These are phyloP conservation scores for Stercorarius parasiticus DNA, from an alignment of 2,113 vertebrate genomes.

Conservation along the genomic window DNA sequence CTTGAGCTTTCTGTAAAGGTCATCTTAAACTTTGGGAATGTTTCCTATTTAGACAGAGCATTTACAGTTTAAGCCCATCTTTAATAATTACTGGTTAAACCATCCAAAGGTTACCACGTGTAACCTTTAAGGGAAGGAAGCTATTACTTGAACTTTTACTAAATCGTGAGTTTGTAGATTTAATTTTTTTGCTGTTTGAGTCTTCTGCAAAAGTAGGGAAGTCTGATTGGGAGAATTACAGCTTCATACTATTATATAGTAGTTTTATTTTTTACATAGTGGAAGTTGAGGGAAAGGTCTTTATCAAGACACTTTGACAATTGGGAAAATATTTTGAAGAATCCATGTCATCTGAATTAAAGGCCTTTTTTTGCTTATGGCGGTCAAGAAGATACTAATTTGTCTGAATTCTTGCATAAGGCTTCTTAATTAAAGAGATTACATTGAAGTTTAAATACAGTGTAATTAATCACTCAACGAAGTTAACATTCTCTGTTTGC, in stretches of 20 bases:
- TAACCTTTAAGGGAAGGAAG: not conserved
- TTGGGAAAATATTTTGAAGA: not conserved
- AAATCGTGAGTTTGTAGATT: not conserved
- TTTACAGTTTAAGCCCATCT: not conserved
- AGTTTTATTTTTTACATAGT: not conserved
- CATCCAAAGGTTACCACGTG: not conserved
- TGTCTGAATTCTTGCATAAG: not conserved
- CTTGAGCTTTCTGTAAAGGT: not conserved
- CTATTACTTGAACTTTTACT: not conserved
- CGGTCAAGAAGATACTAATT: not conserved
- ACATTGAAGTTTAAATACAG: not conserved
- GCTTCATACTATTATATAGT: not conserved
- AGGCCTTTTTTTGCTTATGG: not conserved
- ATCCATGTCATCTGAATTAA: not conserved
- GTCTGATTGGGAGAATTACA: not conserved
- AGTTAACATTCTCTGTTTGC: not conserved
- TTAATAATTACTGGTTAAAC: not conserved
- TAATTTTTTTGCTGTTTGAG: not conserved
- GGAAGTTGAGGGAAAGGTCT: not conserved
- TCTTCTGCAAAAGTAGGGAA: not conserved
- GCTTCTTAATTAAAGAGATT: not conserved
- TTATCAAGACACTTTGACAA: not conserved
- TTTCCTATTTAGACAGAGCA: not conserved
- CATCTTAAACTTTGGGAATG: not conserved
- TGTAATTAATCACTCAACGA: not conserved